Evolutionary conservation across 2,113 vertebrate species (phyloP).

Genomic region (Hylia prasina): DNA sequence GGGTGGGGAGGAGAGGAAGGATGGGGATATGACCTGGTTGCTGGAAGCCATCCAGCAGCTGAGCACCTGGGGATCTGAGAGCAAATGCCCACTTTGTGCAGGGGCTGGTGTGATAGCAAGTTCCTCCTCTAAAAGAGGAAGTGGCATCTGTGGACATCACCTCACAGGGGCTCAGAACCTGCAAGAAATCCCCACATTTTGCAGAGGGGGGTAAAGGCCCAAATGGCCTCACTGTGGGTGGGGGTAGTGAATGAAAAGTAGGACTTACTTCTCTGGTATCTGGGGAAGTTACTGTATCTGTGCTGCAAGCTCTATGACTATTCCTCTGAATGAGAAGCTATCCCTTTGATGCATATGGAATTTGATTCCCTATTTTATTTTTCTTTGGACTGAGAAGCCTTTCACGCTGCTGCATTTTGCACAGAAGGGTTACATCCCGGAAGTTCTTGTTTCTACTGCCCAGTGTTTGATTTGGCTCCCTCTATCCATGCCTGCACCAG

Average conservation of each 20-base stretch:
- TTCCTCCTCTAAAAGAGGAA: background rate
- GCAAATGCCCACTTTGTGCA: background rate
- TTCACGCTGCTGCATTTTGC: background rate
- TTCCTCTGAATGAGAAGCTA: background rate
- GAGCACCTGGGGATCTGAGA: background rate
- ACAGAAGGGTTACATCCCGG: background rate
- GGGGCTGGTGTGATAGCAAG: background rate
- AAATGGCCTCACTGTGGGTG: background rate
- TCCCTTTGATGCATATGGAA: background rate
- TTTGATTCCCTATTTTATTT: background rate
- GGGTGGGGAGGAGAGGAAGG: background rate
- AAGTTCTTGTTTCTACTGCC: background rate
- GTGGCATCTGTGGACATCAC: background rate
- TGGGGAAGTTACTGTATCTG: background rate
- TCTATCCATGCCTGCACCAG: too few relatives aligned
- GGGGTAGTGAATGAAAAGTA: background rate
- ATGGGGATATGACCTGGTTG: rapidly evolving
- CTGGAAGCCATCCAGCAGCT: background rate
- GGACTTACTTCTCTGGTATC: background rate
- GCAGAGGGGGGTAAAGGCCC: background rate
- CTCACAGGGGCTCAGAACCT: background rate
- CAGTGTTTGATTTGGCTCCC: background rate
- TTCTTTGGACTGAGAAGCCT: background rate
- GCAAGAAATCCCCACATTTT: background rate
- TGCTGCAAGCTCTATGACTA: background rate